phyloP scores from a whole-genome alignment of 1,140 invertebrate genomes.

The Zaprionus africanus region DNA sequence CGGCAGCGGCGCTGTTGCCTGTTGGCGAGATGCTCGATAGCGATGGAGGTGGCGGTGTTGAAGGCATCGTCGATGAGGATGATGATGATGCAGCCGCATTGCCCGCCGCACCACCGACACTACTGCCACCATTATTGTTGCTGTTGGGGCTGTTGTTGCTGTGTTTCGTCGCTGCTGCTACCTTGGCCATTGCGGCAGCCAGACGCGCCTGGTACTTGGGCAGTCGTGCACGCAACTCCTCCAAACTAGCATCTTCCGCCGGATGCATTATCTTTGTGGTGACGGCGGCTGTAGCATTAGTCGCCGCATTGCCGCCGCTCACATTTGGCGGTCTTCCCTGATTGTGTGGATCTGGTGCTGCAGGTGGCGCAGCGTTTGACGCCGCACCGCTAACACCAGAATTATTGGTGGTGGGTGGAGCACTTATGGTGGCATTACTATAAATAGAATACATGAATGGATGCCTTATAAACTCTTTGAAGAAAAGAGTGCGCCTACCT shows the following conservation, averaged over 20 bases:
- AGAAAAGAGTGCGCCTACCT: conserved; percentile 84
- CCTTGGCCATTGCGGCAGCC: conserved; percentile 69
- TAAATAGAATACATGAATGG: conserved; percentile 26
- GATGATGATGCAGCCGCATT: conserved; percentile 35
- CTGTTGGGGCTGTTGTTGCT: conserved; percentile 76
- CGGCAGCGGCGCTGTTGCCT: conserved; percentile 55
- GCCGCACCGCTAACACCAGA: conserved; percentile 60
- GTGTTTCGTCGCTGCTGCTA: conserved; percentile 78
- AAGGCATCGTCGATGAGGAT: conserved; percentile 54
- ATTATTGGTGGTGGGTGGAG: conserved; percentile 87
- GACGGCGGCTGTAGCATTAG: conserved; percentile 84
- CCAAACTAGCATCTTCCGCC: conserved; percentile 96
- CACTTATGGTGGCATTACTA: conserved; percentile 89
- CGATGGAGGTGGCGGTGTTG: conserved; percentile 66
- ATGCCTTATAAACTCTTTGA: background rate
- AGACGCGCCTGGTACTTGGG: conserved; percentile 88
- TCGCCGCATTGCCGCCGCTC: conserved; percentile 10
- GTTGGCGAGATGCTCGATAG: conserved; percentile 72
- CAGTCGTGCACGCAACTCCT: conserved; percentile 92
- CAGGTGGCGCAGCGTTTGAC: conserved; percentile 69
- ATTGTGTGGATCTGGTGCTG: conserved; percentile 70
- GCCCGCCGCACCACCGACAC: conserved; percentile 31
- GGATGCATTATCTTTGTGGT: conserved; percentile 97
- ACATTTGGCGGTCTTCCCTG: conserved; percentile 61
- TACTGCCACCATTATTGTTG: conserved; percentile 36